A percentile compares a stretch with the other conserved stretches of the same genome.
Conservation (phyloP, 2,113 vertebrate genomes). For the Myotis brandtii region DNA sequence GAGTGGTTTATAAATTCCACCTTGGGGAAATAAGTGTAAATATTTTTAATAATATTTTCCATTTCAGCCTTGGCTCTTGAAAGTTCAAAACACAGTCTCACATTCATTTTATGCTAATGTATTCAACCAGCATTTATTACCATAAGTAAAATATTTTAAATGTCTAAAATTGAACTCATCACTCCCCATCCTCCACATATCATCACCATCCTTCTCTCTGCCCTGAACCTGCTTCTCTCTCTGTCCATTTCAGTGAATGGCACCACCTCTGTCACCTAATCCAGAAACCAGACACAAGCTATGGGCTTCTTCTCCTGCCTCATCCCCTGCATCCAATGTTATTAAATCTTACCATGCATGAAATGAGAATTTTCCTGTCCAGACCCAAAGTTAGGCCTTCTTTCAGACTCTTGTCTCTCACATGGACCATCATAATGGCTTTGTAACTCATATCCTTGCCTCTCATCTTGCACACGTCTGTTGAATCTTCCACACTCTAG, state of each 20-base stretch:
- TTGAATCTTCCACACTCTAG: neutral
- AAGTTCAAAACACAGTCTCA: slow-evolving; percentile 50
- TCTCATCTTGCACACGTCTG: neutral
- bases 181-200: neutral
- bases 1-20: slow-evolving; percentile 51
- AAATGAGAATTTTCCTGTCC: neutral
- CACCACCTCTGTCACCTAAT: neutral
- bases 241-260: neutral
- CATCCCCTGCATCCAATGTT: neutral
- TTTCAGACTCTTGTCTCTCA: neutral
- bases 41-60: slow-evolving; percentile 71
- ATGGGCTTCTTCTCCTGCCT: too few species aligned
- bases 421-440: neutral
- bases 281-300: neutral
- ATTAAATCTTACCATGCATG: neutral
- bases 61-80: slow-evolving; percentile 61
- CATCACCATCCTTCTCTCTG: neutral
- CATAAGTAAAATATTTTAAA: slow-evolving; percentile 39
- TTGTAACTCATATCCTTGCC: neutral
- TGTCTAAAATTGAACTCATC: neutral
- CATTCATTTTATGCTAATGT: neutral
- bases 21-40: slow-evolving; percentile 66
- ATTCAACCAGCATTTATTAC: neutral
- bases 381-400: neutral
- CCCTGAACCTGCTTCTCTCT: neutral